Base-by-base conservation (phyloP, 2,797 vertebrate genomes). In the Lepus oiostolus region DNA sequence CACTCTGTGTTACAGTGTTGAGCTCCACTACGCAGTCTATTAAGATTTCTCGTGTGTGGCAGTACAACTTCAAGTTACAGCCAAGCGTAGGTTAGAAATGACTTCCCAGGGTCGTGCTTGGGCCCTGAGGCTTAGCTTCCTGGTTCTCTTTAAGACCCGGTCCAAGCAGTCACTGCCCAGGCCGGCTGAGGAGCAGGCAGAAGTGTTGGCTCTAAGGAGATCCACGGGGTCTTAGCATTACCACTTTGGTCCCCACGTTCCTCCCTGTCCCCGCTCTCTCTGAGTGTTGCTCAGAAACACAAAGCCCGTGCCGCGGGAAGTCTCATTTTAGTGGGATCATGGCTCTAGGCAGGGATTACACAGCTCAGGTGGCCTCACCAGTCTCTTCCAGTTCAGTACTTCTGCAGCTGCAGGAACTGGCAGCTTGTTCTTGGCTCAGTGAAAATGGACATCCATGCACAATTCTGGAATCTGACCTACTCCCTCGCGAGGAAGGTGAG, bases 381-480 rank as follows among this genome's bases (percentile, higher is more conserved):
- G 32, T 87, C 68, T 90, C 67, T 95, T 94, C 82, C 35, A 88
- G 71, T 83, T 95, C 87, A 94, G 17, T 84, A 81, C 67, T 84
- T 95, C 95, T 84, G 65, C 62, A 93, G 67, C 28, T 90, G 32
- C 22, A 90, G 38, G 62, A 96, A 79, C n/a, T 30, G 54, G 50
- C 65, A 94, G 54, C 60, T 94, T 93, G 38, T 71, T 95, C 72
- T 94, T 88, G 92, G 75, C 42, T 62, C 28, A 50, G 38, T 83
- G 95, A 54, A 92, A 85, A 60, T 24, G 63, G 32, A 17, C 52
- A 93, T 82, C 74, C 47, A 26, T 70, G 68, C 94, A 76, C 38
- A 79, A 89, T 85, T 79, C 81, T 82, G 70, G 71, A 71, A 74
- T 19, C 52, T 67, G 83, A 79, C 38, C 54, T 50, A 38, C 28